A percentile compares a stretch with the other conserved stretches of the same genome.
Conservation (phyloP, 23 tunicate species). For the Ascidia mentula region DNA sequence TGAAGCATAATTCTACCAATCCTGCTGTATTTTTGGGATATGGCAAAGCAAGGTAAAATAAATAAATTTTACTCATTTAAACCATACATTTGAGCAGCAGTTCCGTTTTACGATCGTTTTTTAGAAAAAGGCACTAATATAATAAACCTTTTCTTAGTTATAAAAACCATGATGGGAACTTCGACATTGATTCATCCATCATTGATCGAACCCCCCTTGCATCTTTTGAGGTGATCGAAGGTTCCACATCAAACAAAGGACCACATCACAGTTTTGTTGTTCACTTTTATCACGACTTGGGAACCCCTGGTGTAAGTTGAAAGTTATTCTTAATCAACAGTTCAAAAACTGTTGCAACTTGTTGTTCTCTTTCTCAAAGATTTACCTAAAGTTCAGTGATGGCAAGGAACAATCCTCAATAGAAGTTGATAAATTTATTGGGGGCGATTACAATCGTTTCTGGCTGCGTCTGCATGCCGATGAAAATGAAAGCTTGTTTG, state of each 20-base stretch:
- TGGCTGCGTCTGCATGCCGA: slow-evolving; percentile 50
- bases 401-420: background rate
- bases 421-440: background rate
- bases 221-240: background rate
- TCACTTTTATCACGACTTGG: slow-evolving; percentile 13
- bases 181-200: slow-evolving; percentile 25
- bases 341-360: background rate
- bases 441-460: slow-evolving; percentile 27
- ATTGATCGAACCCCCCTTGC: slow-evolving; percentile 2
- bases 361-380: background rate
- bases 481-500: slow-evolving; percentile 37
- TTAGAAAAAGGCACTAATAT: background rate
- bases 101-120: background rate
- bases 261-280: background rate
- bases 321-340: background rate
- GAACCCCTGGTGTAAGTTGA: slow-evolving; percentile 35
- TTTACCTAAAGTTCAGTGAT: background rate
- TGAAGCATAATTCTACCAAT: slow-evolving; percentile 20
- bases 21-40: slow-evolving; percentile 45
- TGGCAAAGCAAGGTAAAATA: slow-evolving; percentile 30
- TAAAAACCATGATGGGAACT: slow-evolving; percentile 48
- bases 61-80: background rate
- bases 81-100: background rate
- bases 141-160: slow-evolving; percentile 14
- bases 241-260: background rate